Evolutionary conservation across 2,113 vertebrate genomes (phyloP), one percentile per base, ranked within the genome.

Genomic region (Chloropsis hardwickii): DNA sequence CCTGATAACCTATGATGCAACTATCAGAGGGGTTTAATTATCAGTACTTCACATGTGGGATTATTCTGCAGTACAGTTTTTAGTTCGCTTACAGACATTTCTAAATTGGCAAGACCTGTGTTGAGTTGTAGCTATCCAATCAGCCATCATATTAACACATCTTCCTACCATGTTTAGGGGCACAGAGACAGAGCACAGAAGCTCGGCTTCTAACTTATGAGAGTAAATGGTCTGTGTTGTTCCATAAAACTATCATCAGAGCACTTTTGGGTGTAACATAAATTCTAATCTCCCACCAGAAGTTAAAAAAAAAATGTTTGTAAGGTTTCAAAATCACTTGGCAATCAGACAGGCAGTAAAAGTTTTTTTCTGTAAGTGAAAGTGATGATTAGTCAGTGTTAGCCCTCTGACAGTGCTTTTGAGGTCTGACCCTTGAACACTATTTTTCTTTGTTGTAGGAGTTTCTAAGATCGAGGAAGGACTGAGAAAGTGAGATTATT

Each of bases 1-100:
- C 96, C 98, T 98, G 97, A 98, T 99, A 98, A 98, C 97, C 98
- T 90, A 98, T 99, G 98, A 99, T 98, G 99, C 98, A 98, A 99
- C 98, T 98, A 98, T 98, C 98, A 99, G 97, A 98, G 98, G 98
- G 97, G 97, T 98, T 99, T 99, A 98, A 99, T 99, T 98, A 98
- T 98, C 97, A 97, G 97, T 97, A 97, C 97, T 97, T 98, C 98
- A 97, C 98, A 97, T 83, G 95, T 97, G 98, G 97, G 98, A 98
- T 98, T 97, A 97, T 94, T 96, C 88, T 97, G 95, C 94, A 57
- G 14, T 53, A 57, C 13, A 33, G 72, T 67, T 94, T 96, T 94
- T 53, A 82, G 91, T 83, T 97, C 33, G 4, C 81, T 95, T 90
- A 58, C 72, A 81, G 87, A 66, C 79, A 82, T 81, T 81, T 92